These are phyloP conservation scores for Azorinus chamasolen DNA, from an alignment of 2,888 invertebrate genomes.

Conservation along the genomic window DNA sequence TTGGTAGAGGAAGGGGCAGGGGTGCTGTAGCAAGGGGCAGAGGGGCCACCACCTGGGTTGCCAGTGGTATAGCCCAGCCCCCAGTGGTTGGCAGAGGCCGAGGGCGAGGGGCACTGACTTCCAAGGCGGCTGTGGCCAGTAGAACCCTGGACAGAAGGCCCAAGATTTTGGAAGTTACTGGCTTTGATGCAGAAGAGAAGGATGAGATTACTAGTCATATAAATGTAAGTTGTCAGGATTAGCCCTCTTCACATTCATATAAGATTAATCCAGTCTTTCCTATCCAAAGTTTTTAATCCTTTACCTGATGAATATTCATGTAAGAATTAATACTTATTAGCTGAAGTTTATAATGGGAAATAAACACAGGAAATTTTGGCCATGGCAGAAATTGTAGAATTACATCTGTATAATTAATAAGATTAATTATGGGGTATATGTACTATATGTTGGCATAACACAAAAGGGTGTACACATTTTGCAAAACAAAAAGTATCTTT, in stretches of 20 bases:
- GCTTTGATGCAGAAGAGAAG: conserved; percentile 94
- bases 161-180: conserved; percentile 94
- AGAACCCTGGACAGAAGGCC: conserved; percentile 93
- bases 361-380: too few species aligned
- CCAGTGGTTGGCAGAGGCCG: conserved; percentile 59
- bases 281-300: too few species aligned
- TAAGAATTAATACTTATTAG: too few species aligned
- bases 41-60: conserved; percentile 67
- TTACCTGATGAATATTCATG: too few species aligned
- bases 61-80: conserved; percentile 54
- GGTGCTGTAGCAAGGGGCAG: conserved; percentile 75
- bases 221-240: conserved; percentile 89
- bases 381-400: too few species aligned
- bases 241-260: not conserved
- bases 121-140: conserved; percentile 64
- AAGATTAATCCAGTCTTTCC: too few species aligned
- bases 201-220: conserved; percentile 94
- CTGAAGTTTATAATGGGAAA: too few species aligned
- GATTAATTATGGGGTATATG: too few species aligned
- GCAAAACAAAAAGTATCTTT: too few species aligned
- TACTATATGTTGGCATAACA: too few species aligned
- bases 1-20: conserved; percentile 78
- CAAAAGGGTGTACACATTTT: too few species aligned
- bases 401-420: too few species aligned
- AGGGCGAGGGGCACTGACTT: conserved; percentile 72